Conservation (phyloP, 2,113 vertebrate genomes). For the Telmatochromis bifrenatus region DNA sequence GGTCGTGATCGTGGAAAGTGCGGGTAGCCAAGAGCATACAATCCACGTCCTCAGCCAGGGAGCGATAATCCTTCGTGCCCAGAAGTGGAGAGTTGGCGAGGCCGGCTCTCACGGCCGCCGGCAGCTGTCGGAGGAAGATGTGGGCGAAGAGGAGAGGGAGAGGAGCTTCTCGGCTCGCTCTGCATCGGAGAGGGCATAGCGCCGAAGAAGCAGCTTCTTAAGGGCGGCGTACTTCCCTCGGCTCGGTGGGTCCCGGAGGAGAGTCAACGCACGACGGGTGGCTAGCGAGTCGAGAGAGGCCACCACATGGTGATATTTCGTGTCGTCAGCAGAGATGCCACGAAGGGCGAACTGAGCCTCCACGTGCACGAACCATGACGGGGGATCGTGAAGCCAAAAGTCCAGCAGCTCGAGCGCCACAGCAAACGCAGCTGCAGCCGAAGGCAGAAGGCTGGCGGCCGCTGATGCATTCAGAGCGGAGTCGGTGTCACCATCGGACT, state of each 20-base stretch:
- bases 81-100: too few species aligned
- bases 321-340: neutral
- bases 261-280: too few species aligned
- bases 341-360: neutral
- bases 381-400: neutral
- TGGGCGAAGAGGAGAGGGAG: too few species aligned
- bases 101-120: accelerated
- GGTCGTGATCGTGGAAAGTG: too few species aligned
- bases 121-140: too few species aligned
- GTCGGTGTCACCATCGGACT: neutral
- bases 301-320: neutral
- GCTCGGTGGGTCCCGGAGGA: too few species aligned
- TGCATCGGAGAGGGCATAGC: too few species aligned
- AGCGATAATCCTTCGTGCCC: too few species aligned
- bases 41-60: too few species aligned
- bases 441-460: accelerated
- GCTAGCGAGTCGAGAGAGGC: accelerated
- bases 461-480: neutral
- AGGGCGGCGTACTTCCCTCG: too few species aligned
- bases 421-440: neutral
- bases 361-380: neutral
- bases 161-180: too few species aligned
- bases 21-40: accelerated
- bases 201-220: too few species aligned
- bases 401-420: accelerated